A percentile compares a stretch with the other conserved stretches of the same genome.
Conservation (phyloP, 2,797 vertebrate species). For the Psittacula derbiana region DNA sequence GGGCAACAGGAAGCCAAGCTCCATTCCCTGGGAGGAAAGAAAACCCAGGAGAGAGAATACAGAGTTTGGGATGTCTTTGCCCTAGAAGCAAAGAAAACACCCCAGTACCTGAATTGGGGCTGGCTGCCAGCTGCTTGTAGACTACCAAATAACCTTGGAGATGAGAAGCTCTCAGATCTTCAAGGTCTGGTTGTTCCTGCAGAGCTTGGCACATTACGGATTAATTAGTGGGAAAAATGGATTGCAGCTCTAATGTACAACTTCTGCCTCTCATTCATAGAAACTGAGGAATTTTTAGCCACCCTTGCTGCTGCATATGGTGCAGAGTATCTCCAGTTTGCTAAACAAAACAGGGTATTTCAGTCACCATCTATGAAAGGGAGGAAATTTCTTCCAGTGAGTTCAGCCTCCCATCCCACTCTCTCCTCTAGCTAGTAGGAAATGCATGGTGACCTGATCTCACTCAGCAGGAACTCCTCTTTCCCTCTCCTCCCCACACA, state of each 20-base stretch:
- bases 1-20: not conserved
- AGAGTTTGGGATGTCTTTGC: not conserved
- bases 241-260: not conserved
- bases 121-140: not conserved
- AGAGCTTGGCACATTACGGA: not conserved
- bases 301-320: not conserved
- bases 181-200: not conserved
- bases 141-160: not conserved
- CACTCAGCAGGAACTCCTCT: not conserved
- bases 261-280: slow-evolving; percentile 22
- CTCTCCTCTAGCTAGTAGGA: not conserved
- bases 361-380: not conserved
- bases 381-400: not conserved
- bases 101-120: not conserved
- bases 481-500: not conserved
- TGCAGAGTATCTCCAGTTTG: not conserved
- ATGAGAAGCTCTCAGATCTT: not conserved
- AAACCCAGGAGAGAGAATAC: not conserved
- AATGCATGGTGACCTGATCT: not conserved
- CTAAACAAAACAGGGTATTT: not conserved
- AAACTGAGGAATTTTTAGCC: not conserved
- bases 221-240: not conserved
- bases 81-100: not conserved
- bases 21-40: not conserved
- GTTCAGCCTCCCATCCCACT: not conserved